Base-by-base conservation (phyloP, 2,888 invertebrate genomes). In the Dusona sp. region DNA sequence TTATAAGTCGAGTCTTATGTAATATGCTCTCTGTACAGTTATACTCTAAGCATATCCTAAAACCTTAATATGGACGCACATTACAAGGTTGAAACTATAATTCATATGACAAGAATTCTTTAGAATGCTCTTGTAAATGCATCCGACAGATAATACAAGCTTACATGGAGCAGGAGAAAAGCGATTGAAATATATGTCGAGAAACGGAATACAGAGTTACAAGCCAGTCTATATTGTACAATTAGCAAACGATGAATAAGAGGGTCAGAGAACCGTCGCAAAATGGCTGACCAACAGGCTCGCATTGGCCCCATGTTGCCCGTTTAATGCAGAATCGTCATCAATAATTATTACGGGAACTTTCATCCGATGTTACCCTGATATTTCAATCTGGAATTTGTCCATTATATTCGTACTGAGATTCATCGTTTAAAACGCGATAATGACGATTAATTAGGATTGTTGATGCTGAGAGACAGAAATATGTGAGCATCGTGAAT, bases 291-390 rank as follows among this genome's bases (percentile, higher is more conserved):
- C 80, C 77, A 80, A 80, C 78, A 25, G 73, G 73, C 51, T 81
- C 78, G 42, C 2, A 57, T 72, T 54, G 57, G 33, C 61, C 54
- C 25, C n/a, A 22, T 54, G 29, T 64, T 54, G 67, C 72, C 54
- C 25, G 29, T 33, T 70, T 74, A 74, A 61, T 68, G 68, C 25
- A 19, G 73, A 78, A 73, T 80, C 70, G 78, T 45, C 70, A 86
- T 86, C 78, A 81, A 83, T 84, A 83, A 83, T 84, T 78, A 84
- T 86, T 86, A 83, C 0, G 33, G 33, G 33, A 33, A 33, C 33
- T 33, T 33, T 33, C 33, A 33, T 33, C 33, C 4, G 33, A 3
- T 33, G 33, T 4, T 33, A 9, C 7, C 36, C 78, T 61, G 67
- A 36, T 70, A 42, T 78, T 72, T 61, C 42, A 57, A 7, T 51